Percentiles rank a stretch among this genome's conserved stretches.
These are phyloP conservation scores for Diaprepes abbreviatus DNA, from an alignment of 2,888 invertebrate genomes.

Conservation along the genomic window DNA sequence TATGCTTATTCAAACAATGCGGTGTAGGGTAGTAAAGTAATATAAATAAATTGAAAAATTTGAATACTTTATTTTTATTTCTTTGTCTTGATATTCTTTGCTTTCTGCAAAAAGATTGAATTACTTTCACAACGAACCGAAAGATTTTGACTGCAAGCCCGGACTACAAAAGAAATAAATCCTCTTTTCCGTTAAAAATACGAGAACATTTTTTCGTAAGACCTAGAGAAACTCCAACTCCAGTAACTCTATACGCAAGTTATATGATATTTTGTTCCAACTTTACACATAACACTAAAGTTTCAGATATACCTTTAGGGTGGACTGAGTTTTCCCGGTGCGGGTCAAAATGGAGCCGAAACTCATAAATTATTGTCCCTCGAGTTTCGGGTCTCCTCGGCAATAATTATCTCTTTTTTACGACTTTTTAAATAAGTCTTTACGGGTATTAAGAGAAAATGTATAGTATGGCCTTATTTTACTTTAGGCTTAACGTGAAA, in stretches of 20 bases:
- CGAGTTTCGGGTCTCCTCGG: conserved; percentile 34
- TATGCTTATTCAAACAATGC: too few species aligned
- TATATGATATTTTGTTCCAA: conserved; percentile 29
- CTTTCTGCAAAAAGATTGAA: too few species aligned
- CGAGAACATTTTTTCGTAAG: neutral
- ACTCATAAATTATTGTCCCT: conserved; percentile 31
- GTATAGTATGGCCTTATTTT: neutral
- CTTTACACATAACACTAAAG: conserved; percentile 42
- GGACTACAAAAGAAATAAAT: too few species aligned
- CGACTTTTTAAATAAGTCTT: conserved; percentile 37
- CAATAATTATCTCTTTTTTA: conserved; percentile 38
- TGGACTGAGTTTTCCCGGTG: conserved; percentile 25
- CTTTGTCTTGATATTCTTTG: too few species aligned
- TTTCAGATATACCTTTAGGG: conserved; percentile 39
- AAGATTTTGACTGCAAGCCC: too few species aligned
- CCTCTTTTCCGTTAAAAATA: too few species aligned
- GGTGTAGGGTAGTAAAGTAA: too few species aligned
- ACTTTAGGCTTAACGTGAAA: neutral
- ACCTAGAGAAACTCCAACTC: conserved; percentile 1
- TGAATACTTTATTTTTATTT: too few species aligned
- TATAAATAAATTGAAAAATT: too few species aligned
- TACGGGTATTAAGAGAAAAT: conserved; percentile 27
- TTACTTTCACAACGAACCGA: too few species aligned
- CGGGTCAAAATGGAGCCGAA: conserved; percentile 25
- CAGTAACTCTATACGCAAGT: conserved; percentile 17